phyloP scores from a whole-genome alignment of 2,797 vertebrate species.

The Gadopsis bispinosus region DNA sequence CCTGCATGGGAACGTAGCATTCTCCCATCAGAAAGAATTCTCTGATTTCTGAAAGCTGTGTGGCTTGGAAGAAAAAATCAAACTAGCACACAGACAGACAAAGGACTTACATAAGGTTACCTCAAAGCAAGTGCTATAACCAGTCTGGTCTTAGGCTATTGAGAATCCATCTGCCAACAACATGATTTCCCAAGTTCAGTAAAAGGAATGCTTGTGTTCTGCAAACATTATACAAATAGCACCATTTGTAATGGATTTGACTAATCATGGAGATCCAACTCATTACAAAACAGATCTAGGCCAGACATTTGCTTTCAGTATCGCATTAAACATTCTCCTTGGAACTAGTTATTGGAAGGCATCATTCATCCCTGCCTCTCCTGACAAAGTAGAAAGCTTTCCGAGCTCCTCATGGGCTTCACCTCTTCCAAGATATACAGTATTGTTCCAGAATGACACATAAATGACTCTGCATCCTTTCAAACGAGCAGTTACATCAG shows the following conservation, averaged over 20 bases:
- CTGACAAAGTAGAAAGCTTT: slow-evolving; percentile 47
- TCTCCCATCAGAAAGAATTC: slow-evolving; percentile 64
- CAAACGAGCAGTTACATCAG: slow-evolving; percentile 67
- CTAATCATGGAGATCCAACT: slow-evolving; percentile 70
- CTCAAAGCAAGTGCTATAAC: slow-evolving; percentile 58
- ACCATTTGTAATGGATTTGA: slow-evolving; percentile 72
- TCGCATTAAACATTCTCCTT: slow-evolving; percentile 66
- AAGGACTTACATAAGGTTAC: slow-evolving; percentile 53
- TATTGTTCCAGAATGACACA: slow-evolving; percentile 72
- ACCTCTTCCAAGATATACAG: slow-evolving; percentile 58
- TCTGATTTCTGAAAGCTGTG: slow-evolving; percentile 43
- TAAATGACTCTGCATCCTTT: slow-evolving; percentile 70
- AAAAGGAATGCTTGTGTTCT: slow-evolving; percentile 52
- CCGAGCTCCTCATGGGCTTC: slow-evolving; percentile 46
- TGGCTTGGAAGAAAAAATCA: slow-evolving; percentile 35
- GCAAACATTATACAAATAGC: slow-evolving; percentile 63
- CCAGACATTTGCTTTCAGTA: slow-evolving; percentile 71
- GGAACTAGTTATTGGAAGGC: slow-evolving; percentile 67
- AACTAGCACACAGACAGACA: slow-evolving; percentile 48
- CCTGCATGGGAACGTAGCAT: slow-evolving; percentile 50
- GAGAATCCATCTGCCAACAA: slow-evolving; percentile 61
- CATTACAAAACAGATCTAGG: slow-evolving; percentile 67
- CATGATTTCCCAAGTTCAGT: slow-evolving; percentile 55
- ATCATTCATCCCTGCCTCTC: slow-evolving; percentile 54
- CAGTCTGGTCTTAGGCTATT: slow-evolving; percentile 53